A percentile compares a stretch with the other conserved stretches of the same genome.
Evolutionary conservation across 2,888 invertebrate species (phyloP).

Genomic region (Suillia variegata): DNA sequence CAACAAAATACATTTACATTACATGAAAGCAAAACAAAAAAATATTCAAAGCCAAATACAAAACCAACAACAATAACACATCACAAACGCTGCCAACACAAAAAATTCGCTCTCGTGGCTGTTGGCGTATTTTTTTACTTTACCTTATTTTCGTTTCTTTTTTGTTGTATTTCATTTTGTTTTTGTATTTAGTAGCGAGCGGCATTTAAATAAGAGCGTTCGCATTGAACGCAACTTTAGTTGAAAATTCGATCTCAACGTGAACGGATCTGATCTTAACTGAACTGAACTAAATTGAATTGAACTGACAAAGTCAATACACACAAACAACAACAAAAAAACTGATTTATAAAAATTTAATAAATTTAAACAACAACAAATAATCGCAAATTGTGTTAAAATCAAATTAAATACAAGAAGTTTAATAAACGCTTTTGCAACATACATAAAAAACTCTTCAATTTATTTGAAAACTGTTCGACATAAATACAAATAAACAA

Average conservation of each 20-base stretch:
- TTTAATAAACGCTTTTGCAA: not conserved
- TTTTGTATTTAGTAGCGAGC: conserved; percentile 5
- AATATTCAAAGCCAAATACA: too few relatives aligned
- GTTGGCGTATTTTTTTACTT: too few relatives aligned
- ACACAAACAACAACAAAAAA: too few relatives aligned
- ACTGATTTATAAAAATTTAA: too few relatives aligned
- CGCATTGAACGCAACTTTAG: conserved; percentile 36
- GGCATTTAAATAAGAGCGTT: conserved; percentile 49
- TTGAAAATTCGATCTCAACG: conserved; percentile 39
- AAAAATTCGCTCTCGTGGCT: too few relatives aligned
- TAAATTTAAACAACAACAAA: not conserved
- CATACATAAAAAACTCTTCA: too few relatives aligned
- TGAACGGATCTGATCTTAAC: conserved; percentile 16
- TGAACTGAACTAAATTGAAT: not conserved
- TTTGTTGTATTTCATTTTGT: not conserved
- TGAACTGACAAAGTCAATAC: too few relatives aligned
- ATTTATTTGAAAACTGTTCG: not conserved
- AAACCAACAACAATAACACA: too few relatives aligned
- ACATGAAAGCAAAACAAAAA: too few relatives aligned
- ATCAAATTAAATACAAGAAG: not conserved
- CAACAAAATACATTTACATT: too few relatives aligned
- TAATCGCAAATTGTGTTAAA: not conserved
- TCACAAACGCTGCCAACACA: too few relatives aligned
- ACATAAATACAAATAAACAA: not conserved
- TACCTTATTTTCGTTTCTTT: not conserved